Evolutionary conservation across 2,113 vertebrate genomes (phyloP).

Genomic region (Laterallus jamaicensis): DNA sequence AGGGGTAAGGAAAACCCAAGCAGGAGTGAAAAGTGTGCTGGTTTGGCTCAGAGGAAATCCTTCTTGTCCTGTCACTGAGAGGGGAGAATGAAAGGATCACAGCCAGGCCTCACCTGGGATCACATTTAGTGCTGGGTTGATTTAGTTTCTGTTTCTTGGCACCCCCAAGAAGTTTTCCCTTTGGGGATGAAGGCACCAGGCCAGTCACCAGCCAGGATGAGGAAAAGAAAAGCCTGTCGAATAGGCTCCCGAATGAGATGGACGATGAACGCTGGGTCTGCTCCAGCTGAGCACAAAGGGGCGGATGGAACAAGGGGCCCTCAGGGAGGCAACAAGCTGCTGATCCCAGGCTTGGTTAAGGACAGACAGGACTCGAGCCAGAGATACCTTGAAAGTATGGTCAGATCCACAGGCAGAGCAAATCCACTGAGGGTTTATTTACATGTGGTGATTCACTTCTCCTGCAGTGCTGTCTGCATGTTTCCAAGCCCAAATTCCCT

Average conservation of each 20-base stretch:
- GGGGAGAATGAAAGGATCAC: fast-evolving
- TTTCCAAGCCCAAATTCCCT: neutral
- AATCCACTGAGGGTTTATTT: neutral
- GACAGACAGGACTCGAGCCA: neutral
- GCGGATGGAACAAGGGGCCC: neutral
- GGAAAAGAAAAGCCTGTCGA: constrained; percentile 8
- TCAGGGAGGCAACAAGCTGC: constrained; percentile 11
- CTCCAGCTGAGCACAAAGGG: neutral
- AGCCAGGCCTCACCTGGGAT: neutral
- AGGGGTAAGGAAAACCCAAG: neutral
- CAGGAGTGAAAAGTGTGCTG: neutral
- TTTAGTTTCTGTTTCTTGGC: neutral
- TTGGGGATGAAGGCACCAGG: neutral
- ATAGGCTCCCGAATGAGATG: constrained; percentile 17
- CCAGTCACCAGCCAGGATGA: neutral
- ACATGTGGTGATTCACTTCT: neutral
- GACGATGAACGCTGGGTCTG: constrained; percentile 34
- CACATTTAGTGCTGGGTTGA: neutral
- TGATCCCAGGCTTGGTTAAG: neutral
- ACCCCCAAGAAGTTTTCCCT: neutral
- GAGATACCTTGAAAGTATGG: neutral
- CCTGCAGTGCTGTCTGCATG: neutral
- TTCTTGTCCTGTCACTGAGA: neutral
- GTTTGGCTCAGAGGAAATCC: neutral
- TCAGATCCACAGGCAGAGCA: neutral